Conservation (phyloP, 2,113 vertebrate genomes). For the Pituophis catenifer region DNA sequence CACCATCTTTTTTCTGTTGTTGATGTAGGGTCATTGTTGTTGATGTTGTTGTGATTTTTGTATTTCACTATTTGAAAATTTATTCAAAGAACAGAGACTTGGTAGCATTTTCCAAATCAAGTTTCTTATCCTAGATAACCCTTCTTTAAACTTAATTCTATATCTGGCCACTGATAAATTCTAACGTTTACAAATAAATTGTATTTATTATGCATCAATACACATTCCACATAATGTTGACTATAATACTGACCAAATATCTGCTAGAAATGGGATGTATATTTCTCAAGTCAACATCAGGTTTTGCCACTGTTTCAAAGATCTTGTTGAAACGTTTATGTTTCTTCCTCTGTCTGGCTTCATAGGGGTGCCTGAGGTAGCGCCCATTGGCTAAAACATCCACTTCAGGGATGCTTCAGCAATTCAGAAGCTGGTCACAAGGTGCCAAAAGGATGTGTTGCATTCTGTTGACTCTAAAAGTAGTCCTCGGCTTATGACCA, state of each 20-base stretch:
- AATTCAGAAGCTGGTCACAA: background rate
- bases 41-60: background rate
- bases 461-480: constrained; percentile 2
- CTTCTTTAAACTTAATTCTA: background rate
- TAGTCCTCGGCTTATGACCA: no score
- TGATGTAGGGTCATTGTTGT: background rate
- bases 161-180: background rate
- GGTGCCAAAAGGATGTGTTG: background rate
- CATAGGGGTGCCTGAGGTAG: background rate
- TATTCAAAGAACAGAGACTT: background rate
- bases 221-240: background rate
- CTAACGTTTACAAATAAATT: background rate
- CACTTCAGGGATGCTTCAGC: background rate
- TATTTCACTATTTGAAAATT: background rate
- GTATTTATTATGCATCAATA: background rate
- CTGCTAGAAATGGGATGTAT: background rate
- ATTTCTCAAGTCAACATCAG: background rate
- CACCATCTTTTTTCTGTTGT: background rate
- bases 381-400: background rate
- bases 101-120: background rate
- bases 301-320: background rate
- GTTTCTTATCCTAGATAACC: background rate
- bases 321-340: background rate
- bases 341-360: background rate
- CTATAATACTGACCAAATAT: background rate